Evolutionary conservation across 2,888 invertebrate species (phyloP), one percentile per base, ranked within the genome.

Genomic region (Plebejus argus): DNA sequence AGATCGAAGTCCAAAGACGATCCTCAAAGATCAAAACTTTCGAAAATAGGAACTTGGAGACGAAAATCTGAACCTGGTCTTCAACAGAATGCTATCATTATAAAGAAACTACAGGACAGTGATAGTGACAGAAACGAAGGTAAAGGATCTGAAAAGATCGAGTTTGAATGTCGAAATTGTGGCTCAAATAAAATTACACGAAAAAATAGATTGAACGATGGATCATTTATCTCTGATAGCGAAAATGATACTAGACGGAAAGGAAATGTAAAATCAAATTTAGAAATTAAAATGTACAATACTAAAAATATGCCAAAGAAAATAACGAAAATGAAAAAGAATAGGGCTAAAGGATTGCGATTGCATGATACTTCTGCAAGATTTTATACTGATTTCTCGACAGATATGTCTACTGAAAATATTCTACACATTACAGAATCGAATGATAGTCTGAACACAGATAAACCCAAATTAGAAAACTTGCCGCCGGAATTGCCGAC

Each of bases 41-140:
- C 93, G 20, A 94, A 92, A 88, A 95, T 96, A 83, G 95, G 96
- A 10, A 96, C 95, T 78, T 96, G 96, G 96, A 91, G 96, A 83
- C 89, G 96, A 81, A 96, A 96, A 86, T 96, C 96, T 18, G 97
- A 96, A 87, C 97, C 96, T 1, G 96, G 96, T n/a, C 87, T 95
- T 76, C 93, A 91, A 79, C 93, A 93, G 82, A 93, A 92, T 79
- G 85, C 87, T 56, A 84, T 90, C 10, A 83, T 91, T 61, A 81
- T 85, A 10, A 93, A 91, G 78, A 93, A 89, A 84, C 85, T 86
- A 76, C 88, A 88, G 81, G 92, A 93, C 12, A 90, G 90, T 83
- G 91, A 92, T 76, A 87, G 83, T 66, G 92, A 92, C 80, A 90
- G 82, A 82, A 84, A 82, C 75, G 91, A 91, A 77, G 78, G 82